A percentile compares a stretch with the other conserved stretches of the same genome.
Evolutionary conservation across 2,797 vertebrate genomes (phyloP).

Genomic region (Xenops minutus): DNA sequence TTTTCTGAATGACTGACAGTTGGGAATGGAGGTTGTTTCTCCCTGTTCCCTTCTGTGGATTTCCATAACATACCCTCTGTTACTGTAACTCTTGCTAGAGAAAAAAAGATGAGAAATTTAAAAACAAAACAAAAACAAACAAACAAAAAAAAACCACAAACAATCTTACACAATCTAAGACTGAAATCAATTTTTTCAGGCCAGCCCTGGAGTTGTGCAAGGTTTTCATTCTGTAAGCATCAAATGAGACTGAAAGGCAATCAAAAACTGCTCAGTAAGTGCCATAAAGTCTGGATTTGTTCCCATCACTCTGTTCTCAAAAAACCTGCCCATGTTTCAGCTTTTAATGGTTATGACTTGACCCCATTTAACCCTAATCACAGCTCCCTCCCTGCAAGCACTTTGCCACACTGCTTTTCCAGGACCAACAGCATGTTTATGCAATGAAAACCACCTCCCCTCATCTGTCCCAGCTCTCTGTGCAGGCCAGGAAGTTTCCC

Average conservation of each 20-base stretch:
- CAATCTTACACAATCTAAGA: not conserved
- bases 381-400: not conserved
- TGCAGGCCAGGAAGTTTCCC: not conserved
- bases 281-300: not conserved
- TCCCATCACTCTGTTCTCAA: not conserved
- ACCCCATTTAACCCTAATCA: not conserved
- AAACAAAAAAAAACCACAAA: not conserved
- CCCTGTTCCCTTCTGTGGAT: not conserved
- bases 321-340: not conserved
- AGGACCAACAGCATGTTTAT: not conserved
- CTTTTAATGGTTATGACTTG: not conserved
- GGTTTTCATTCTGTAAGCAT: not conserved
- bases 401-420: not conserved
- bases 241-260: not conserved
- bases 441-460: not conserved
- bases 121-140: no score
- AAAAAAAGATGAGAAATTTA: not conserved
- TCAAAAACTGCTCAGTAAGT: not conserved
- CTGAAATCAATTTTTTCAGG: not conserved
- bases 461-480: not conserved
- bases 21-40: not conserved
- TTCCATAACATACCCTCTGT: not conserved
- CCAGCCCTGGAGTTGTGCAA: not conserved
- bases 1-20: not conserved
- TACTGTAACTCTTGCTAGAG: not conserved